phyloP scores from a whole-genome alignment of 2,113 vertebrate species.

The Megaptera novaeangliae region DNA sequence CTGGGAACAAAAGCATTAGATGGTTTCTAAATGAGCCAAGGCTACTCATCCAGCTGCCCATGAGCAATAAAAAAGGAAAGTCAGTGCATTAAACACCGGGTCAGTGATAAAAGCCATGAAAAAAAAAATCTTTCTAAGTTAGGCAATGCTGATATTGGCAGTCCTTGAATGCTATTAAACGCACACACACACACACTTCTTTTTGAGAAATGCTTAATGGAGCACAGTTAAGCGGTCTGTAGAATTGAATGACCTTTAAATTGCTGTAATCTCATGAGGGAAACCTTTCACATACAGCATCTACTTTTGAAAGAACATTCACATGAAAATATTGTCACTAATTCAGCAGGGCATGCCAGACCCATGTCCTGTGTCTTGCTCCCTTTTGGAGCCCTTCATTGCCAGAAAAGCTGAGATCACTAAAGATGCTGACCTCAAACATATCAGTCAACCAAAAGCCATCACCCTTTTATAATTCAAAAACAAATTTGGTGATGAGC shows the following conservation, averaged over 20 bases:
- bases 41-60: conserved; percentile 53
- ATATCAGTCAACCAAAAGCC: conserved; percentile 8
- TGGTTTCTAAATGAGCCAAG: conserved; percentile 62
- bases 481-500: background rate
- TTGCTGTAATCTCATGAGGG: conserved; percentile 59
- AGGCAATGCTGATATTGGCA: conserved; percentile 67
- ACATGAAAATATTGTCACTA: conserved; percentile 56
- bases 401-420: conserved; percentile 18
- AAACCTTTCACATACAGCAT: conserved; percentile 58
- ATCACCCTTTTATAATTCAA: background rate
- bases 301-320: conserved; percentile 54
- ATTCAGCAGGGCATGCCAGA: conserved; percentile 33
- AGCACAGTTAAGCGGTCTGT: conserved; percentile 58
- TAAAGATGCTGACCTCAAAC: conserved; percentile 36
- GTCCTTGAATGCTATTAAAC: conserved; percentile 54
- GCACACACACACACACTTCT: conserved; percentile 8
- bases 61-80: conserved; percentile 65
- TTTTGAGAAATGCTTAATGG: conserved; percentile 70
- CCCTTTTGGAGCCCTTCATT: background rate
- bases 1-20: conserved; percentile 59
- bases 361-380: conserved; percentile 7
- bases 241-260: conserved; percentile 72
- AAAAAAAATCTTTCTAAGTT: conserved; percentile 52
- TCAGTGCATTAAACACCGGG: conserved; percentile 40
- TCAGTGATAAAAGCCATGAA: conserved; percentile 59